Conservation (phyloP, 2,797 vertebrate species). For the Anguilla anguilla region DNA sequence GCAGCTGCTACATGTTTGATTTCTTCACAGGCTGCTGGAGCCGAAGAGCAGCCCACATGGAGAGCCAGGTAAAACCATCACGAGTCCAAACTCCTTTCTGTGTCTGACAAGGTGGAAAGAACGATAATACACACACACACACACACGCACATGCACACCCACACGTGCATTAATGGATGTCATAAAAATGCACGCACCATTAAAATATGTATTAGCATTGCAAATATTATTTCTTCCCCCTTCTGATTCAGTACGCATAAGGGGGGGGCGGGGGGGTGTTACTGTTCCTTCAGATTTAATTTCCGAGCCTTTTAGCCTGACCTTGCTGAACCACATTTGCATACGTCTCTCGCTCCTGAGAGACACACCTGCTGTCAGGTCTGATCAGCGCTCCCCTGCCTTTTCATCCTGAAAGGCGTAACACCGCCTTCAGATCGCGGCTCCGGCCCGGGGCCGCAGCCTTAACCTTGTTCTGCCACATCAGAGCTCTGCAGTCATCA, state of each 20-base stretch:
- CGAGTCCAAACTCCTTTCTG: background rate
- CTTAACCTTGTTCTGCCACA: conserved; percentile 17
- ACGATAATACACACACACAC: conserved; percentile 37
- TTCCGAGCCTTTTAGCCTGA: conserved; percentile 28
- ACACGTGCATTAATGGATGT: background rate
- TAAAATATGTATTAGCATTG: conserved; percentile 53
- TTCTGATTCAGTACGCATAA: conserved; percentile 40
- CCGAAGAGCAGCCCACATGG: conserved; percentile 22
- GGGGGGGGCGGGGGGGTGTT: background rate
- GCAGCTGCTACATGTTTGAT: conserved; percentile 24
- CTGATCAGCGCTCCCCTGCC: conserved; percentile 27
- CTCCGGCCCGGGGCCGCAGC: background rate
- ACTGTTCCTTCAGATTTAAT: conserved; percentile 23
- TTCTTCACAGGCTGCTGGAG: conserved; percentile 23
- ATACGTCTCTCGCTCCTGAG: conserved; percentile 24
- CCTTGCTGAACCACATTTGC: conserved; percentile 35
- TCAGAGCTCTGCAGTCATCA: background rate
- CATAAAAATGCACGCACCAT: conserved; percentile 33
- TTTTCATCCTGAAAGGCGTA: conserved; percentile 18
- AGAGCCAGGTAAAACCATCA: conserved; percentile 30
- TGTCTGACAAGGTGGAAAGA: conserved; percentile 7
- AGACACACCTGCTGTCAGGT: conserved; percentile 36
- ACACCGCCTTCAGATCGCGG: background rate
- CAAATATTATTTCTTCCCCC: conserved; percentile 43
- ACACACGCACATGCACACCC: background rate